Conservation (phyloP, 2,888 invertebrate species). For the Lasioglossum morio region DNA sequence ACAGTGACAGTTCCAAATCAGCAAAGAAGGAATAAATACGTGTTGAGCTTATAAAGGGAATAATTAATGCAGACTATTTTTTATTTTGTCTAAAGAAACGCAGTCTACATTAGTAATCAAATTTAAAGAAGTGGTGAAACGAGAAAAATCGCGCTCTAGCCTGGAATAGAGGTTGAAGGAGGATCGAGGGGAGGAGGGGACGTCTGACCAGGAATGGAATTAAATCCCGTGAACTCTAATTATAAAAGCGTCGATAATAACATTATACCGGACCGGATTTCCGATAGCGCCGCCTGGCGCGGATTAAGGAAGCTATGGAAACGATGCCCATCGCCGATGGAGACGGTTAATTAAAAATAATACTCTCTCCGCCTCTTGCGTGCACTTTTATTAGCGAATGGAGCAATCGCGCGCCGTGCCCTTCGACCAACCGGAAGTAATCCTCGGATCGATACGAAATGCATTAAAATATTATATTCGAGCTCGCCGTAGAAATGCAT, state of each 20-base stretch:
- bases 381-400: slow-evolving; percentile 31
- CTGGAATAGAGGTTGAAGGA: not conserved
- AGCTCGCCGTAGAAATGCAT: not conserved
- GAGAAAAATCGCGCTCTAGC: not conserved
- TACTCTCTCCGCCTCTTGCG: slow-evolving; percentile 38
- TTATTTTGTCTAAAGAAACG: no score
- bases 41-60: no score
- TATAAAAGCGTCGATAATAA: slow-evolving; percentile 67
- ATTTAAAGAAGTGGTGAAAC: not conserved
- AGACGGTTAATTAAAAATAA: slow-evolving; percentile 68
- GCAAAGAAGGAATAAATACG: no score
- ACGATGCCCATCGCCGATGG: slow-evolving; percentile 12
- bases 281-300: slow-evolving; percentile 29
- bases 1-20: no score
- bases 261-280: slow-evolving; percentile 54
- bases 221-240: slow-evolving; percentile 55
- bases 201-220: slow-evolving; percentile 24
- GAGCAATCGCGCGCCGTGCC: slow-evolving; percentile 6
- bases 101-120: no score
- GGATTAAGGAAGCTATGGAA: slow-evolving; percentile 41
- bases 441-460: not conserved
- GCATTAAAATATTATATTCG: not conserved
- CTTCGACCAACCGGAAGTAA: not conserved
- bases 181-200: not conserved
- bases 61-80: no score